Evolutionary conservation across 2,888 invertebrate species (phyloP), one percentile per base, ranked within the genome.

Genomic region (Dryococelus australis): DNA sequence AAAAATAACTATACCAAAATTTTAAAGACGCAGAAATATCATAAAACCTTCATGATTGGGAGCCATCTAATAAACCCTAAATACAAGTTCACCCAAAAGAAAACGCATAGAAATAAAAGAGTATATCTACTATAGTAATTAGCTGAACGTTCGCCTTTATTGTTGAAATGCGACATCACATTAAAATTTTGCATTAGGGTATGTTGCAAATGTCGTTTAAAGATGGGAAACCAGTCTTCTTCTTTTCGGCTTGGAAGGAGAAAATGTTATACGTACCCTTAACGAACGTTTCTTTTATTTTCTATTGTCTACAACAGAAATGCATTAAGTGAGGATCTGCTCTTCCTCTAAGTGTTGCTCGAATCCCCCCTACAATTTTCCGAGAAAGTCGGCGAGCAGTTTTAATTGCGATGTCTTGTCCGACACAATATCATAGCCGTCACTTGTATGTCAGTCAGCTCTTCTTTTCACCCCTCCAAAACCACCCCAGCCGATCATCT

Each of bases 331-430:
- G 8, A 16, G 2, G 65, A n/a, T 20, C n/a, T 8, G 1, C 65
- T 51, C 51, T 12, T 51, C 8, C 51, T 51, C 51, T 51, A 8
- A 16, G 2, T 20, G 65, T n/a, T 65, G 65, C n/a, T 65, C 0
- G 65, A n/a, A 0, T 9, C 8, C 16, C n/a, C n/a, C 65, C 35
- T 3, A 35, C 35, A 1, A 35, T 35, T n/a, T 65, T n/a, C 65
- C 0, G 65, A 16, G 65, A 24, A 65, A 65, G 65, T 65, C 16
- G n/a, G 65, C n/a, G 24, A 65, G n/a, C 65, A 65, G 65, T 65
- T 65, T 65, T 65, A 65, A 65, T 65, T 65, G 65, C n/a, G 65
- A 65, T 65, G 65, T 65, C 65, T 65, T 65, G 65, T 65, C 65
- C 65, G 16, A 65, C 65, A n/a, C n/a, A 24, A 16, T n/a, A 65